Evolutionary conservation across 2,888 invertebrate genomes (phyloP).

Genomic region (Patella pellucida): DNA sequence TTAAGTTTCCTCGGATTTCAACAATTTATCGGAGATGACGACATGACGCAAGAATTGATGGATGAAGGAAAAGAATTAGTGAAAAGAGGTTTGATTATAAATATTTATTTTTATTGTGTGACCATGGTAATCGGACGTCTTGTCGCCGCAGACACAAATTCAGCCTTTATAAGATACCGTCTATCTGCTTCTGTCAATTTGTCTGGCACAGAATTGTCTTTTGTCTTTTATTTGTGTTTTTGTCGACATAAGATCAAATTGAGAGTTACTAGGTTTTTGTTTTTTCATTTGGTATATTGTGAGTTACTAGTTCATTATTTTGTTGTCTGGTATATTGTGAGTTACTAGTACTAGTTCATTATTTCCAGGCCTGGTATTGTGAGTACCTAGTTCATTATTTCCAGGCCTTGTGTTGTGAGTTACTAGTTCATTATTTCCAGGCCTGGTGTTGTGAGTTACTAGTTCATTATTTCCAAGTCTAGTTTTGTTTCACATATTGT

Average conservation of each 20-base stretch:
- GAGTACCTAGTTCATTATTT: not conserved
- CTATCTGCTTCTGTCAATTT: too few species aligned
- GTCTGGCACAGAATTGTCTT: too few species aligned
- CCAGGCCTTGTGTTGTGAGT: not conserved
- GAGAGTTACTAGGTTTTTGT: too few species aligned
- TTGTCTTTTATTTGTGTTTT: too few species aligned
- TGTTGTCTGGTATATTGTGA: too few species aligned
- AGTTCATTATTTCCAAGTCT: not conserved
- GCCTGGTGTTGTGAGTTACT: not conserved
- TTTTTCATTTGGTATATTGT: not conserved
- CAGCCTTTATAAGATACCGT: too few species aligned
- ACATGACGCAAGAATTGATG: constrained; percentile 91
- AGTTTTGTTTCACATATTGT: not conserved
- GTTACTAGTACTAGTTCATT: too few species aligned
- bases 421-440: not conserved
- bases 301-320: not conserved
- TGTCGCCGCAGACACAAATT: too few species aligned
- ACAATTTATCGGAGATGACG: constrained; percentile 95
- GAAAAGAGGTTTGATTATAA: constrained; percentile 80
- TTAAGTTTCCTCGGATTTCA: constrained; percentile 88
- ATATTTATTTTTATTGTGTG: too few species aligned
- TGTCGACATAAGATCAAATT: too few species aligned
- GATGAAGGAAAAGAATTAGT: constrained; percentile 94
- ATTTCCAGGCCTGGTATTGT: not conserved
- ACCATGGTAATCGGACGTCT: too few species aligned